A percentile compares a stretch with the other conserved stretches of the same genome.
Evolutionary conservation across 2,888 invertebrate species (phyloP).

Genomic region (Electrophaes corylata): DNA sequence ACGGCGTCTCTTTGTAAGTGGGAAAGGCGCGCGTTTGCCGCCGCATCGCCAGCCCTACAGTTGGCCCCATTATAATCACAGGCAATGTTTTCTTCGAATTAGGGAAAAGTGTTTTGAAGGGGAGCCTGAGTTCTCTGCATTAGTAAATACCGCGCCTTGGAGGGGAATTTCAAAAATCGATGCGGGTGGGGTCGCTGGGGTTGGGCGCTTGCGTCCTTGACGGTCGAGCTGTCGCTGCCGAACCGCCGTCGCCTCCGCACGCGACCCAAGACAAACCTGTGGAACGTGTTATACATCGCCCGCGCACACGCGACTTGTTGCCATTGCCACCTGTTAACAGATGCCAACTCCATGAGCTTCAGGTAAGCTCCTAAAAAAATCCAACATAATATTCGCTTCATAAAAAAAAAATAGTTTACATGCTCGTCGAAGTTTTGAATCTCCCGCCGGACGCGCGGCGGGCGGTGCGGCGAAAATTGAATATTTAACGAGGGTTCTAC

Average conservation of each 20-base stretch:
- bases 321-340: conserved; percentile 77
- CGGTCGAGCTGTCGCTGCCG: conserved; percentile 56
- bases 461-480: conserved; percentile 10
- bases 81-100: conserved; percentile 51
- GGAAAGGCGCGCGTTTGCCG: background rate
- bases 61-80: conserved; percentile 21
- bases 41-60: conserved; percentile 2
- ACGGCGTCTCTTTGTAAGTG: background rate
- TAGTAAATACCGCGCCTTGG: conserved; percentile 73
- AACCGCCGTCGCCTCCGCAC: conserved; percentile 67
- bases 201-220: conserved; percentile 62
- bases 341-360: conserved; percentile 71
- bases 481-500: conserved; percentile 16
- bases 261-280: conserved; percentile 65
- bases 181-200: conserved; percentile 55
- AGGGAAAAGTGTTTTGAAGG: conserved; percentile 66
- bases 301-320: conserved; percentile 71
- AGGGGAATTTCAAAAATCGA: conserved; percentile 75
- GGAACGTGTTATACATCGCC: conserved; percentile 52
- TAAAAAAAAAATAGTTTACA: conserved; percentile 3
- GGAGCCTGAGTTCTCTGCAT: conserved; percentile 69
- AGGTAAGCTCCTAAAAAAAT: conserved; percentile 58
- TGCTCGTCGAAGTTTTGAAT: conserved; percentile 24
- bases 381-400: background rate
- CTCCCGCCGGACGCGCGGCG: conserved; percentile 18